Evolutionary conservation across 2,797 vertebrate genomes (phyloP).

Genomic region (Enteromius radiatus): DNA sequence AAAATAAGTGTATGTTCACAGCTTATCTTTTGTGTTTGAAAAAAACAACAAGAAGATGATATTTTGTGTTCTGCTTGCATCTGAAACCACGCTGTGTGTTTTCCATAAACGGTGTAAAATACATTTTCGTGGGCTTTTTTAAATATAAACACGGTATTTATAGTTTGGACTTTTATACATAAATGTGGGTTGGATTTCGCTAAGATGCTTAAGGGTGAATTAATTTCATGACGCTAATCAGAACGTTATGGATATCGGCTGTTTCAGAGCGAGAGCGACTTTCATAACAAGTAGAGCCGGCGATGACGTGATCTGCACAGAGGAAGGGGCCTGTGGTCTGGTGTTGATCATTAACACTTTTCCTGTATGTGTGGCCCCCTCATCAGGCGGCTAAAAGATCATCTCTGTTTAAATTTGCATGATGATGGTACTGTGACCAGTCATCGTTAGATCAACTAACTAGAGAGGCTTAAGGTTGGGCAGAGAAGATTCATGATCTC

Average conservation of each 20-base stretch:
- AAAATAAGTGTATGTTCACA: neutral
- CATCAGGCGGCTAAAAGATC: slow-evolving; percentile 65
- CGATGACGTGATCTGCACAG: slow-evolving; percentile 28
- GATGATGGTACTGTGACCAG: slow-evolving; percentile 68
- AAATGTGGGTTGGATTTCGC: slow-evolving; percentile 25
- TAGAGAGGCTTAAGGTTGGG: slow-evolving; percentile 61
- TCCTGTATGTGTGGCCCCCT: slow-evolving; percentile 59
- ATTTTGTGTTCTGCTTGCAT: neutral
- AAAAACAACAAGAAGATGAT: neutral
- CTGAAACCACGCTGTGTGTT: neutral
- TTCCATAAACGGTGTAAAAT: slow-evolving; percentile 5
- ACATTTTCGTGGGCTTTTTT: neutral
- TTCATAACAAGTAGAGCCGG: slow-evolving; percentile 42
- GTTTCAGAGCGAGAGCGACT: slow-evolving; percentile 38
- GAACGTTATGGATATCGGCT: slow-evolving; percentile 7
- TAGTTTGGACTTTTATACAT: slow-evolving; percentile 20
- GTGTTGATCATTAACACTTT: slow-evolving; percentile 66
- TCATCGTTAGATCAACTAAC: slow-evolving; percentile 66
- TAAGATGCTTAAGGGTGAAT: slow-evolving; percentile 31
- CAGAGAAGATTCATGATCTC: slow-evolving; percentile 63
- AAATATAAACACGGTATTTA: slow-evolving; percentile 29
- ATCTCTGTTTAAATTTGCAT: slow-evolving; percentile 70
- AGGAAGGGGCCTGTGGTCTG: slow-evolving; percentile 51
- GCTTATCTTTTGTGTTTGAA: neutral
- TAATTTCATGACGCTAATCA: slow-evolving; percentile 15